These are phyloP conservation scores for Bunonema sp. DNA, from an alignment of 2,888 invertebrate species.

Conservation along the genomic window DNA sequence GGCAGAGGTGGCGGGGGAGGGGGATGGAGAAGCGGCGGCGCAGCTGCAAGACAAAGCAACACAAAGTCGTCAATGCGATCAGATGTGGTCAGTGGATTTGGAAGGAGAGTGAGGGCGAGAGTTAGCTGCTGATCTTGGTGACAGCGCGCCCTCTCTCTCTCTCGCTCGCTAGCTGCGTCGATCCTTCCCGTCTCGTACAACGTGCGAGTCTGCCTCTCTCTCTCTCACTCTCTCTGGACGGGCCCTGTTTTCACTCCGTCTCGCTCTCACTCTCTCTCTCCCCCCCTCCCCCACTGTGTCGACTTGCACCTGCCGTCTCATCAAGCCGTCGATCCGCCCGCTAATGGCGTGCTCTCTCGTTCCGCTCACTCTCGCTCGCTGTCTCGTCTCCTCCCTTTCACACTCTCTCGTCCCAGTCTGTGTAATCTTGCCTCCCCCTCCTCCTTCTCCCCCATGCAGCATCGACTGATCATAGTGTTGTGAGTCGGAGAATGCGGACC, in stretches of 20 bases:
- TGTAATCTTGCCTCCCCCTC: background rate
- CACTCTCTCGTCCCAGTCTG: background rate
- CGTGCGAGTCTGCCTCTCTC: conserved; percentile 1
- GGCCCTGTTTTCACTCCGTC: background rate
- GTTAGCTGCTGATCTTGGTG: too few species aligned
- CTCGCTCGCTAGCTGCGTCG: too few species aligned
- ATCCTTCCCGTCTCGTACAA: too few species aligned
- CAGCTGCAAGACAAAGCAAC: background rate
- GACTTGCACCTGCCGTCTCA: background rate
- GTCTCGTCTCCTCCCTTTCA: background rate
- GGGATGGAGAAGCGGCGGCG: too few species aligned
- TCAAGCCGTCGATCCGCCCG: too few species aligned
- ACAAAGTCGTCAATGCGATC: too few species aligned
- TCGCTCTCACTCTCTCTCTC: background rate
- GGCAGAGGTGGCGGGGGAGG: too few species aligned
- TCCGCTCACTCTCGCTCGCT: background rate
- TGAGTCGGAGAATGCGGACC: too few species aligned
- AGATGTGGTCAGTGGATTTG: too few species aligned
- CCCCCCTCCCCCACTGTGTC: conserved; percentile 3
- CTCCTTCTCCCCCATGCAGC: background rate
- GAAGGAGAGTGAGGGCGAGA: too few species aligned
- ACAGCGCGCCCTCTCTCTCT: too few species aligned
- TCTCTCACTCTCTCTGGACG: background rate
- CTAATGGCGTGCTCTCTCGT: too few species aligned
- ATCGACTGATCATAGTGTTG: conserved; percentile 1